A percentile compares a stretch with the other conserved stretches of the same genome.
Conservation (phyloP, 2,113 vertebrate species). For the Sphyrna mokarran region DNA sequence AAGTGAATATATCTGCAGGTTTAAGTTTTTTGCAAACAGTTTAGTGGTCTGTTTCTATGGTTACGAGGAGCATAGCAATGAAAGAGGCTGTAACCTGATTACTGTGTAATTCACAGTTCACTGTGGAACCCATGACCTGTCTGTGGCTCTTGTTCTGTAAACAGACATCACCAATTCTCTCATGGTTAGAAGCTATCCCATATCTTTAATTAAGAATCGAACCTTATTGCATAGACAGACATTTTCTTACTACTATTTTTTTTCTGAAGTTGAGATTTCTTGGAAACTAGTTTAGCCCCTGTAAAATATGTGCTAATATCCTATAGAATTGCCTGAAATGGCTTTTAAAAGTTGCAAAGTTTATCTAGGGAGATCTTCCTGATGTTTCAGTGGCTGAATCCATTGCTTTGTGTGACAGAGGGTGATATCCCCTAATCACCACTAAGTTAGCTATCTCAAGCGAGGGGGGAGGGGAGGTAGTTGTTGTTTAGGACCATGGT, state of each 20-base stretch:
- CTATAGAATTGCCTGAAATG: no score
- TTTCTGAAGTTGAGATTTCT: neutral
- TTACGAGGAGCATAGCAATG: neutral
- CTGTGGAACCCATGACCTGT: slow-evolving; percentile 26
- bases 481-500: neutral
- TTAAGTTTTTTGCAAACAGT: slow-evolving; percentile 33
- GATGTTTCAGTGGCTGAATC: neutral
- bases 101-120: slow-evolving; percentile 24
- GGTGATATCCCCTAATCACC: neutral
- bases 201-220: neutral
- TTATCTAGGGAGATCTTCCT: neutral
- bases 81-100: slow-evolving; percentile 29
- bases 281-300: neutral
- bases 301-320: no score
- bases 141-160: slow-evolving; percentile 23
- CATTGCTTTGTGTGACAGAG: neutral
- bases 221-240: neutral
- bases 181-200: neutral
- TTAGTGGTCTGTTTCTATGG: slow-evolving; percentile 15
- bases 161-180: slow-evolving; percentile 17
- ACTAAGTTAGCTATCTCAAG: neutral
- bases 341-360: neutral
- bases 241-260: neutral
- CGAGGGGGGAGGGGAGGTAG: no score
- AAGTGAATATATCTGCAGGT: slow-evolving; percentile 4